Conservation (phyloP, 2,113 vertebrate genomes). For the Anseranas semipalmata region DNA sequence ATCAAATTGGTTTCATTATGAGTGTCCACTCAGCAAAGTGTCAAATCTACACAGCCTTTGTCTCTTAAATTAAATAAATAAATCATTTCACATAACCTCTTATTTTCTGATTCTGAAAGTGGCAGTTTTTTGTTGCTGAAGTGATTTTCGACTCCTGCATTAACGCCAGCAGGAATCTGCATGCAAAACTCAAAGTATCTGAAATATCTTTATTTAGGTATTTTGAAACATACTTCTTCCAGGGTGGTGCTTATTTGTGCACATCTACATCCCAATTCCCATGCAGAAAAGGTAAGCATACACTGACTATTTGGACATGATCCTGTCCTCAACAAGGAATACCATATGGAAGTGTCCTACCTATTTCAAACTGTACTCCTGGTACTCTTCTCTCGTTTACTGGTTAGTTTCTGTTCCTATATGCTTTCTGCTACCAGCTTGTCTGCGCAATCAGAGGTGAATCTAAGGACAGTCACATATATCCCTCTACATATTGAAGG, state of each 20-base stretch:
- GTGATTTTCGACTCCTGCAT: background rate
- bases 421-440: background rate
- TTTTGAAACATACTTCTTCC: background rate
- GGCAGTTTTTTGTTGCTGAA: background rate
- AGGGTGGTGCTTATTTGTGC: background rate
- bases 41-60: too few species aligned
- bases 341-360: background rate
- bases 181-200: background rate
- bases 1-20: background rate
- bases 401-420: background rate
- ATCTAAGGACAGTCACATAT: background rate
- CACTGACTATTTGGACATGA: background rate
- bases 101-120: background rate
- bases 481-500: background rate
- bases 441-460: conserved; percentile 2
- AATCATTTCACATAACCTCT: background rate
- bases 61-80: background rate
- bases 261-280: background rate
- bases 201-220: background rate
- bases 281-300: background rate
- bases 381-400: background rate
- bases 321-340: background rate
- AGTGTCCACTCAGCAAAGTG: background rate
- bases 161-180: background rate
- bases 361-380: background rate